A percentile compares a stretch with the other conserved stretches of the same genome.
These are phyloP conservation scores for Aricia agestis DNA, from an alignment of 1,140 invertebrate species.

Conservation along the genomic window DNA sequence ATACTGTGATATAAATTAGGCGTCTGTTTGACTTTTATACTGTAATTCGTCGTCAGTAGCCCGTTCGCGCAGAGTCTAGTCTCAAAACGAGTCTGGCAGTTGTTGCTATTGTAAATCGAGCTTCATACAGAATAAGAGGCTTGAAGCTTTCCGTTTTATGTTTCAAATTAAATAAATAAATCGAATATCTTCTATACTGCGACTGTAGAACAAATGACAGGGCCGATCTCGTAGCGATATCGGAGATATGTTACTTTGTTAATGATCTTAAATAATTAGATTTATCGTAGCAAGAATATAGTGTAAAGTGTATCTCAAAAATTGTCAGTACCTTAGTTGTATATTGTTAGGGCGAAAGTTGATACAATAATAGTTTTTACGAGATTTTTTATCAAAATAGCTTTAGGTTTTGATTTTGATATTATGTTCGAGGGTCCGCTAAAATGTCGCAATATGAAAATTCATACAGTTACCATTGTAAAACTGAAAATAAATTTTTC, in stretches of 20 bases:
- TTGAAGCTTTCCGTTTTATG: background rate
- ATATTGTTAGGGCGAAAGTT: background rate
- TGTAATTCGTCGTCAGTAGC: background rate
- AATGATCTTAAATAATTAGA: background rate
- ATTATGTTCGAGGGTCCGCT: background rate
- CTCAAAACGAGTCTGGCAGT: constrained; percentile 2
- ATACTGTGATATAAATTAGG: no score
- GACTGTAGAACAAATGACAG: background rate
- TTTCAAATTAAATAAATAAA: background rate
- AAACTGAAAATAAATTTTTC: background rate
- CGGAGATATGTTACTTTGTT: background rate
- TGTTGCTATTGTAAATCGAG: background rate
- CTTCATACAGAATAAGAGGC: background rate
- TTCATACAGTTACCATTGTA: background rate
- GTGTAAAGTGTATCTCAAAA: background rate
- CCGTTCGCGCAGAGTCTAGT: background rate
- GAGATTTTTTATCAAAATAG: background rate
- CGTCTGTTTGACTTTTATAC: no score
- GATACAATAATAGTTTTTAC: background rate
- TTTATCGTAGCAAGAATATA: background rate
- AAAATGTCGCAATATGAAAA: background rate
- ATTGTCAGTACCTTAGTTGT: background rate
- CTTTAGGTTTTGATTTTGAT: background rate
- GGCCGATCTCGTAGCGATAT: background rate
- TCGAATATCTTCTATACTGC: background rate